Conservation (phyloP, 2,888 invertebrate genomes). For the Resseliella maxima region DNA sequence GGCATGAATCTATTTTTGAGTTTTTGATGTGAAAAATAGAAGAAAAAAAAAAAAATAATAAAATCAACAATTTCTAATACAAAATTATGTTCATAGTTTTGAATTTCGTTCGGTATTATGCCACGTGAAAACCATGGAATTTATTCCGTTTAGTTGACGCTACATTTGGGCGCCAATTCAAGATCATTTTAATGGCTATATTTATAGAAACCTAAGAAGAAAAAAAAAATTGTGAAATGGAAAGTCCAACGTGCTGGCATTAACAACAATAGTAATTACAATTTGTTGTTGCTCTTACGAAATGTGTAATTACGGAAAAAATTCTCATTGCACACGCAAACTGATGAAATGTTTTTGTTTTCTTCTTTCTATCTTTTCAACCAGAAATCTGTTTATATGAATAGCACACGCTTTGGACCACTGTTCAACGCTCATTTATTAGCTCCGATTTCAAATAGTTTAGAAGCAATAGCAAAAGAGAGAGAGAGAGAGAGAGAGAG, state of each 20-base stretch:
- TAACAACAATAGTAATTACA: background rate
- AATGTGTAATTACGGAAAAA: constrained; percentile 16
- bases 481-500: background rate
- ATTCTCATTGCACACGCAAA: constrained; percentile 48
- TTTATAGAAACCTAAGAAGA: background rate
- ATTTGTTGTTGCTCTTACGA: background rate
- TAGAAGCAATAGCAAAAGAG: background rate
- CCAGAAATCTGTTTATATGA: background rate
- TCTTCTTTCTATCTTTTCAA: no score
- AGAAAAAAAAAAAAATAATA: no score
- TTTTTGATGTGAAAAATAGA: background rate
- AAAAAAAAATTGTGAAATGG: constrained; percentile 30
- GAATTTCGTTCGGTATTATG: background rate
- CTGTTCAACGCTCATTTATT: background rate
- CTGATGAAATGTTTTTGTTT: no score
- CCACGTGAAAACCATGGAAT: background rate
- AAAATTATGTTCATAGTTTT: background rate
- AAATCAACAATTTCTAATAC: no score
- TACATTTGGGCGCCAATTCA: background rate
- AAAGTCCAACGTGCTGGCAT: constrained; percentile 18
- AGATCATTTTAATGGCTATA: background rate
- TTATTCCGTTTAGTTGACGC: background rate
- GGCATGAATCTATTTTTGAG: constrained; percentile 13
- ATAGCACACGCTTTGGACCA: background rate
- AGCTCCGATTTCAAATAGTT: background rate